Percentiles rank a stretch among this genome's conserved stretches.
These are phyloP conservation scores for Aulostomus chinensis DNA, from an alignment of 2,797 vertebrate species.

Conservation along the genomic window DNA sequence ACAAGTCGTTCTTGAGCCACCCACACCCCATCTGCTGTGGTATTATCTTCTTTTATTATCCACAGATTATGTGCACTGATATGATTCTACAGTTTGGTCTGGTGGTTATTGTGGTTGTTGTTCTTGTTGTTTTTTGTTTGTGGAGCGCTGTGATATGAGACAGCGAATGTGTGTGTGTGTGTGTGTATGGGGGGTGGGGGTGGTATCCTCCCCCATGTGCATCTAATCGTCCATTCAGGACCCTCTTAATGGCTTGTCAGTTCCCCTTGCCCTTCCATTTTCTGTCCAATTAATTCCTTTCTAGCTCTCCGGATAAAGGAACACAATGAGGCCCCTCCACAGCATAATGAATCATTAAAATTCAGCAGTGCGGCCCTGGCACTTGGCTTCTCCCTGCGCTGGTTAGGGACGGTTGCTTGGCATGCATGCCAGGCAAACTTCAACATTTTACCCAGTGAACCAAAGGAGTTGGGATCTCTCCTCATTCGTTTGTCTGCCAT, in stretches of 20 bases:
- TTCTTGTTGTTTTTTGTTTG: slow-evolving; percentile 74
- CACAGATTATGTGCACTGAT: slow-evolving; percentile 75
- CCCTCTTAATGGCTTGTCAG: slow-evolving; percentile 95
- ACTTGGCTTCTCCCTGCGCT: slow-evolving; percentile 85
- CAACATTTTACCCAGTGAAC: slow-evolving; percentile 81
- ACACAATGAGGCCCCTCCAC: slow-evolving; percentile 90
- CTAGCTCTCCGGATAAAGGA: slow-evolving; percentile 95
- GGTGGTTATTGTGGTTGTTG: slow-evolving; percentile 74
- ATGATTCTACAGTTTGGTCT: slow-evolving; percentile 72
- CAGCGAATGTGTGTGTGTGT: slow-evolving; percentile 33
- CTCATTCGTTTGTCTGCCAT: slow-evolving; percentile 37
- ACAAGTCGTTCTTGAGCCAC: slow-evolving; percentile 83
- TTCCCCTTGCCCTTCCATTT: slow-evolving; percentile 95
- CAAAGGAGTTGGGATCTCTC: slow-evolving; percentile 53
- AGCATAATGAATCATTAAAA: slow-evolving; percentile 98
- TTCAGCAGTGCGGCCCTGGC: slow-evolving; percentile 89
- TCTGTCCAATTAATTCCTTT: slow-evolving; percentile 99
- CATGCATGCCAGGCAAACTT: slow-evolving; percentile 82
- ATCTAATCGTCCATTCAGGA: slow-evolving; percentile 91
- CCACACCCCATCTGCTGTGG: slow-evolving; percentile 85
- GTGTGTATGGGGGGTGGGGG: slow-evolving; percentile 32
- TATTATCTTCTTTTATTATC: slow-evolving; percentile 83
- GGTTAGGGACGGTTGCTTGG: slow-evolving; percentile 81
- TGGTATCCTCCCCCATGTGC: slow-evolving; percentile 81
- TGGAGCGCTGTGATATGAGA: slow-evolving; percentile 76